Conservation (phyloP, 23 tunicate species). For the Styela plicata region DNA sequence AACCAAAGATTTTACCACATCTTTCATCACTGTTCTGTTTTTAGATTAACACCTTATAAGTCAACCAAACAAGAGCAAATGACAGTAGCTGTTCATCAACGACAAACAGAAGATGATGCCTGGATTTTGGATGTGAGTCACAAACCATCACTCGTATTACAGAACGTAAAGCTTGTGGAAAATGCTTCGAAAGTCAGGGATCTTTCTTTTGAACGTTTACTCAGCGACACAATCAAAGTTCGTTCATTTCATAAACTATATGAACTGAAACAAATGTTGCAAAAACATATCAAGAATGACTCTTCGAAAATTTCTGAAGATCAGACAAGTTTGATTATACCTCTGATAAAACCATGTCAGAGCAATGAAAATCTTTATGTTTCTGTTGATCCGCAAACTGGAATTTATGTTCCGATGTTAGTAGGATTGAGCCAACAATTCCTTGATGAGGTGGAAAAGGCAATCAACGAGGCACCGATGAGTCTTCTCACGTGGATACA, state of each 20-base stretch:
- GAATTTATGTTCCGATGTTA: slow-evolving; percentile 54
- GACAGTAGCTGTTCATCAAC: slow-evolving; percentile 21
- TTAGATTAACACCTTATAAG: neutral
- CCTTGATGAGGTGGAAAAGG: slow-evolving; percentile 75
- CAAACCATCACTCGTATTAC: slow-evolving; percentile 50
- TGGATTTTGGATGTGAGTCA: slow-evolving; percentile 49
- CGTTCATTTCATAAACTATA: slow-evolving; percentile 60
- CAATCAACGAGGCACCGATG: slow-evolving; percentile 49
- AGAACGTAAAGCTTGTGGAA: slow-evolving; percentile 35
- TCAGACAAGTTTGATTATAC: slow-evolving; percentile 48
- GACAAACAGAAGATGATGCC: neutral
- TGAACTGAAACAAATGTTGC: slow-evolving; percentile 50
- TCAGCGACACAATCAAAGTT: slow-evolving; percentile 52
- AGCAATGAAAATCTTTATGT: slow-evolving; percentile 42
- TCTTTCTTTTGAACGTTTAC: slow-evolving; percentile 66
- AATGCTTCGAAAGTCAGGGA: slow-evolving; percentile 67
- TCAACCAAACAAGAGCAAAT: neutral
- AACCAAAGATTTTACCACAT: no score
- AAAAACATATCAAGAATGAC: slow-evolving; percentile 60
- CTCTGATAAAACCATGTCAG: slow-evolving; percentile 43
- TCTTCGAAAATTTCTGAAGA: slow-evolving; percentile 48
- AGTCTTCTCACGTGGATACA: slow-evolving; percentile 45
- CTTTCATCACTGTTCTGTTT: no score
- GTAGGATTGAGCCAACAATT: slow-evolving; percentile 28
- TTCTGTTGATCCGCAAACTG: slow-evolving; percentile 97